phyloP scores from a whole-genome alignment of 1,140 invertebrate species.

The Nilaparvata lugens region DNA sequence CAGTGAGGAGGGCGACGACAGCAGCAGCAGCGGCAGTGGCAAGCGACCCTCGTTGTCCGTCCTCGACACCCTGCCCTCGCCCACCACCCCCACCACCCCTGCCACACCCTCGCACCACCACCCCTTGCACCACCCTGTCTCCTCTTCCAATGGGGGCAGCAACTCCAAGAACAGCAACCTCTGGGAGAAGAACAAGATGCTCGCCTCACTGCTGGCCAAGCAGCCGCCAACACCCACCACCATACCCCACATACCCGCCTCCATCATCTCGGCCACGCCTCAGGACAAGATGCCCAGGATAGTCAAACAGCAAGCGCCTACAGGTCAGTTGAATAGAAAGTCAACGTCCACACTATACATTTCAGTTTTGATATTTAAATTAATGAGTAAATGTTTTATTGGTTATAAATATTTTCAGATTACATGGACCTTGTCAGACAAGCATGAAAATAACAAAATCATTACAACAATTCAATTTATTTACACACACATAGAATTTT shows the following conservation, averaged over 20 bases:
- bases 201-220: conserved; percentile 71
- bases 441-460: too few relatives aligned
- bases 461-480: too few relatives aligned
- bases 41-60: conserved; percentile 40
- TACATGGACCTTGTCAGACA: too few relatives aligned
- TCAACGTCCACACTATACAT: neutral
- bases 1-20: conserved; percentile 52
- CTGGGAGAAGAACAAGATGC: conserved; percentile 77
- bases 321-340: conserved; percentile 12
- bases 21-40: conserved; percentile 23
- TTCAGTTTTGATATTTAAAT: neutral
- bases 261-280: conserved; percentile 53
- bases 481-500: too few relatives aligned
- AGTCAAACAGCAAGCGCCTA: conserved; percentile 27
- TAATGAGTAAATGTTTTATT: neutral
- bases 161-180: conserved; percentile 50
- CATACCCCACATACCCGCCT: conserved; percentile 52
- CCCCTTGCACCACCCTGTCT: conserved; percentile 14
- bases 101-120: neutral
- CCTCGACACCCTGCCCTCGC: neutral
- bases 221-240: conserved; percentile 60
- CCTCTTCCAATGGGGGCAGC: conserved; percentile 28
- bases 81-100: neutral
- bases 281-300: conserved; percentile 49
- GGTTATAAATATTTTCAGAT: too few relatives aligned